Evolutionary conservation across 2,888 invertebrate species (phyloP), one percentile per base, ranked within the genome.

Genomic region (Acleris laterana): DNA sequence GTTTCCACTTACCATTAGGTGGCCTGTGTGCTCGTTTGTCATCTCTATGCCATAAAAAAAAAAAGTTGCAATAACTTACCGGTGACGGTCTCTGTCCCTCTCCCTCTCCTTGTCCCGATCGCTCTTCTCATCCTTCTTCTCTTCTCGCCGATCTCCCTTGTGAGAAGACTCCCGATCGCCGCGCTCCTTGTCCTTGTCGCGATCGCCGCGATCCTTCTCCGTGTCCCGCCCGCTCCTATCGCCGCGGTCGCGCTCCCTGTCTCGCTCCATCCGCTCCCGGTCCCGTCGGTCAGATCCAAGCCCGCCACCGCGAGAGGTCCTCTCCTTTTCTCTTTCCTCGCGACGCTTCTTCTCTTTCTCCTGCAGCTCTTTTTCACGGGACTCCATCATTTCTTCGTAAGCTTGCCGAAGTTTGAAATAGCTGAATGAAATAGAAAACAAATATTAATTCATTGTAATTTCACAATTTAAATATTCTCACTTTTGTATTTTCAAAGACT

Each of bases 331-430:
- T 61, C 89, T 80, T n/a, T 92, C 93, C 57, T 93, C 93, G 0
- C 92, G 82, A 1, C 93, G 87, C 62, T 81, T 86, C 52, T 81
- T 84, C 73, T 93, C 93, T 74, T 94, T 94, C 72, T 94, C 93
- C 71, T 95, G 95, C 55, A 94, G 93, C 58, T 95, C 94, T 65
- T 94, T 93, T 71, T 95, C 94, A 0, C 95, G 93, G 9, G 94
- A 89, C 50, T 93, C 90, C 50, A 94, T 93, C 87, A 95, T 94
- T 81, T 95, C 96, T 61, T 95, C 95, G 20, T 95, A 95, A 0
- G 96, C 96, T 80, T 94, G 94, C 62, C 96, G 95, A 64, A 96
- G 85, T 78, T 95, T 94, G 65, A 95, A 95, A 76, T 95, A 96
- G 3, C 94, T 94, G 38, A 38, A 38, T 1, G 13, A 13, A 38